phyloP scores from a whole-genome alignment of 2,113 vertebrate species.

The Emydocephalus ijimae region DNA sequence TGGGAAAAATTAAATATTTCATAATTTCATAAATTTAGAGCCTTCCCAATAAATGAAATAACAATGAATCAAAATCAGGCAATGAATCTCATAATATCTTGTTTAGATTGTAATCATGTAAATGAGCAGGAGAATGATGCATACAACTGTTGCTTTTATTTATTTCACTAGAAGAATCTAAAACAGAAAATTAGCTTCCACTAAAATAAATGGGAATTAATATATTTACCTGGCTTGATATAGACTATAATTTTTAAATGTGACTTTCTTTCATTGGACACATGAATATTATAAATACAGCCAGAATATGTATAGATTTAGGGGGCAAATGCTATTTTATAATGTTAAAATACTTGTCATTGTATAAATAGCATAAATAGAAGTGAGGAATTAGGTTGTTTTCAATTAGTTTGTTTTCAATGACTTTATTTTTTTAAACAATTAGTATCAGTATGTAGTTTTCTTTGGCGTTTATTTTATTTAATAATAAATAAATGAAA shows the following conservation, averaged over 20 bases:
- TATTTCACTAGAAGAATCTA: background rate
- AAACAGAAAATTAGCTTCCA: background rate
- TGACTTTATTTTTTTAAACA: background rate
- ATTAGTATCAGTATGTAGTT: background rate
- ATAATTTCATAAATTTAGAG: background rate
- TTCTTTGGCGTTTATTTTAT: conserved; percentile 26
- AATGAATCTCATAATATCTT: background rate
- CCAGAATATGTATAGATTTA: background rate
- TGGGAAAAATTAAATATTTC: background rate
- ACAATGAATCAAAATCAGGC: background rate
- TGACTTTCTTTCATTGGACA: background rate
- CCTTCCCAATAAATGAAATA: background rate
- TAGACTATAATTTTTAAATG: background rate
- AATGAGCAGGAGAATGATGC: background rate
- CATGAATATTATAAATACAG: background rate
- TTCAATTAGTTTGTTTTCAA: background rate
- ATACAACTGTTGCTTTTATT: background rate
- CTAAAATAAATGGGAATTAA: background rate
- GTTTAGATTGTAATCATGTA: background rate
- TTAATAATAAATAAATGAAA: conserved; percentile 1
- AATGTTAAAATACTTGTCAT: background rate
- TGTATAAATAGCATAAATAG: background rate
- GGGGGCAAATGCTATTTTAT: background rate
- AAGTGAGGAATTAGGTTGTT: background rate
- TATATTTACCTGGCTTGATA: background rate